Conservation (phyloP, 2,113 vertebrate genomes). For the Cinclus mexicanus region DNA sequence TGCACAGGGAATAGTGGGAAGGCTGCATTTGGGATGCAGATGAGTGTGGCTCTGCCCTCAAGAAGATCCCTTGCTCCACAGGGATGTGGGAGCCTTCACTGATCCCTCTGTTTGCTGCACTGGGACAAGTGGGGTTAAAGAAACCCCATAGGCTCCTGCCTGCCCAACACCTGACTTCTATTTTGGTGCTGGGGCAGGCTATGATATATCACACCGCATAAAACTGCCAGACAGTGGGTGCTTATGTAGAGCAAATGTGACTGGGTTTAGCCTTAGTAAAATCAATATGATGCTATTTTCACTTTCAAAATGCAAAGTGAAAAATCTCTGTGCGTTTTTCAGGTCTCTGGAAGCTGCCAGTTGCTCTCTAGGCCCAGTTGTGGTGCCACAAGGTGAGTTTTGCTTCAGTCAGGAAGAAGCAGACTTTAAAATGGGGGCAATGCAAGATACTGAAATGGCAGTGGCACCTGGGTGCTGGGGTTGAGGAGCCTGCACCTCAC, state of each 20-base stretch:
- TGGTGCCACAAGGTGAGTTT: not conserved
- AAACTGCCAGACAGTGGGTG: not conserved
- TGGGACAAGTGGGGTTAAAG: not conserved
- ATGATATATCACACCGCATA: not conserved
- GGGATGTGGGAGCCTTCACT: not conserved
- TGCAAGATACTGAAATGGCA: not conserved
- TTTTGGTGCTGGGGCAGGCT: not conserved
- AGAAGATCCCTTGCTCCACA: rapidly evolving
- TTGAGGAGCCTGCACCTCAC: rapidly evolving
- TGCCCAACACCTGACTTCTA: not conserved
- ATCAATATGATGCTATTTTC: not conserved
- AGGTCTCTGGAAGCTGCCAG: not conserved
- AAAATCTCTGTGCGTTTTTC: not conserved
- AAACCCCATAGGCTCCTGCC: not conserved
- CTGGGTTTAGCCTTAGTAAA: not conserved
- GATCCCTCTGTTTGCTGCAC: not conserved
- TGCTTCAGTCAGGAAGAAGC: not conserved
- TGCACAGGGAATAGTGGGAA: not conserved
- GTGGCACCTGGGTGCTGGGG: rapidly evolving
- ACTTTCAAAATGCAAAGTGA: not conserved
- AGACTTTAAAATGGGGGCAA: rapidly evolving
- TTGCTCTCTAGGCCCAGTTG: rapidly evolving
- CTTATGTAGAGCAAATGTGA: not conserved
- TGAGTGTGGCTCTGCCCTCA: rapidly evolving
- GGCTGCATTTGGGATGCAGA: not conserved